Percentiles rank a stretch among this genome's conserved stretches.
phyloP scores from a whole-genome alignment of 2,113 vertebrate genomes.

The Clupea harengus region DNA sequence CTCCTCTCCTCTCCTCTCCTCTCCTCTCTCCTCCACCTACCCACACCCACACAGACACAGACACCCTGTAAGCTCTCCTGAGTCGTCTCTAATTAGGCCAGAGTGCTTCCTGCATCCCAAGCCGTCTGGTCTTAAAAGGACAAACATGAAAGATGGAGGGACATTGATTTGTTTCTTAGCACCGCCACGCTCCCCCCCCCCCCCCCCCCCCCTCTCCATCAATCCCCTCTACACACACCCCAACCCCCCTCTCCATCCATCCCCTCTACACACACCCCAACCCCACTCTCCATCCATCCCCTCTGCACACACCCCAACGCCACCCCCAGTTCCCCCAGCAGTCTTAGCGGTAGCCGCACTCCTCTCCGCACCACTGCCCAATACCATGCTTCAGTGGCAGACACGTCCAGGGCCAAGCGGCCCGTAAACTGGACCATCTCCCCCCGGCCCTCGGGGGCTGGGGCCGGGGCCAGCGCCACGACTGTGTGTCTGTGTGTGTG shows the following conservation, averaged over 20 bases:
- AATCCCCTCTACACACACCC: not conserved
- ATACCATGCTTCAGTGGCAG: constrained; percentile 8
- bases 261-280: not conserved
- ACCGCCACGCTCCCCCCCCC: not conserved
- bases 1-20: not conserved
- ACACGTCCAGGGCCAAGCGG: not conserved
- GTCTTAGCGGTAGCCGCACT: not conserved
- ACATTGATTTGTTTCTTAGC: constrained; percentile 9
- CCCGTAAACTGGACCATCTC: not conserved
- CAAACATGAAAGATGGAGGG: not conserved
- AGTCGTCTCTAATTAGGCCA: not conserved
- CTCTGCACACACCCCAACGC: not conserved
- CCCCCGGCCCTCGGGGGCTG: not conserved
- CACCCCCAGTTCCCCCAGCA: not conserved
- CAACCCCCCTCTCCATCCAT: not conserved
- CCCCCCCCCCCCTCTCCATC: not conserved
- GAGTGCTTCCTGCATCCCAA: not conserved
- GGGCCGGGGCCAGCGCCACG: not conserved
- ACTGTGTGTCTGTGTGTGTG: not conserved
- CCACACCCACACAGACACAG: not conserved
- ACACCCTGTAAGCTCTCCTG: not conserved
- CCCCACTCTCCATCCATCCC: not conserved
- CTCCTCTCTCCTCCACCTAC: not conserved
- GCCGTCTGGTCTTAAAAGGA: not conserved
- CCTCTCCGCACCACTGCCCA: constrained; percentile 9